Base-by-base conservation (phyloP, 2,113 vertebrate species). In the Poecilia latipinna region DNA sequence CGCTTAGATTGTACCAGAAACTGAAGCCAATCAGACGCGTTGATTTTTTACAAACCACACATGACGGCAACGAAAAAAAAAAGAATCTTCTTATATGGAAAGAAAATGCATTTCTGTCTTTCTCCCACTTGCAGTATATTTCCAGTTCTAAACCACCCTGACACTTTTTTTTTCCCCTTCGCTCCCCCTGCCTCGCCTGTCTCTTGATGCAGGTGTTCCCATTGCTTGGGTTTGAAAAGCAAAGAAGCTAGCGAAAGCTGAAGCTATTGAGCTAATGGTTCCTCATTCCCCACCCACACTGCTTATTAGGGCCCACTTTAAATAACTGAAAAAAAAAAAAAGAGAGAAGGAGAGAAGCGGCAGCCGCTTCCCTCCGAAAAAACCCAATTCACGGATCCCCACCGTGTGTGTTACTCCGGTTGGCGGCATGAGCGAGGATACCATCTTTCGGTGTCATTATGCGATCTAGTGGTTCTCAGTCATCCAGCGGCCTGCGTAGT, bases 211-310 rank as follows among this genome's bases (percentile, higher is more conserved):
- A 92, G 91, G 88, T 92, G 92, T 87, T 87, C 86, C 65, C 2
- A 83, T 84, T 88, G 83, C 86, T 35, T 26, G 24, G 77, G 65
- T 63, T 63, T 72, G 82, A 90, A 92, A 86, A 78, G 80, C 72
- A 79, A 78, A 85, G 80, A 68, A 74, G 77, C 63, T 66, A 75
- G 57, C 66, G 54, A 44, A 73, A 65, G 63, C 84, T 74, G 80
- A 60, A 79, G 72, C 89, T 81, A 89, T 89, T 89, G 89, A 93
- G 85, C 78, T 88, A 86, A 93, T 91, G 87, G 89, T 69, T 89
- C 88, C 83, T 89, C 83, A 83, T 92, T 88, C 90, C 89, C 75
- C 89, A 80, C 85, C 90, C 82, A 90, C 92, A 76, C 88, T 86
- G 85, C 84, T 85, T 85, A 88, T 90, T 92, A 91, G 82, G 74